These are phyloP conservation scores for Bufo gargarizans DNA, from an alignment of 2,113 vertebrate genomes.

Conservation along the genomic window DNA sequence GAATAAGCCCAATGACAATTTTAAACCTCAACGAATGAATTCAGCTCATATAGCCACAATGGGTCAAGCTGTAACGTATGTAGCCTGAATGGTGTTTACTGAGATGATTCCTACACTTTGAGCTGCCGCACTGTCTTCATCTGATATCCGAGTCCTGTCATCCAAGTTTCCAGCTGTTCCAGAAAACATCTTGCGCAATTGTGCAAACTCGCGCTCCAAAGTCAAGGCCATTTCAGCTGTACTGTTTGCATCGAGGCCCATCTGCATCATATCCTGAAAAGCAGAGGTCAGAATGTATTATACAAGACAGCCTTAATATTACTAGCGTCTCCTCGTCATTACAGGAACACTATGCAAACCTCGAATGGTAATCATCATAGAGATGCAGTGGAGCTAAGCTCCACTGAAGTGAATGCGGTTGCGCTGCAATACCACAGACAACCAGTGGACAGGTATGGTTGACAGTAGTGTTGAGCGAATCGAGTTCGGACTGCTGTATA, in stretches of 20 bases:
- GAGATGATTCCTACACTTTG: conserved; percentile 64
- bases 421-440: no score
- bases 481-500: no score
- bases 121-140: conserved; percentile 56
- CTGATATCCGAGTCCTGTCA: conserved; percentile 61
- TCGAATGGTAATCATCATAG: not conserved
- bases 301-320: not conserved
- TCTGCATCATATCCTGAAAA: conserved; percentile 70
- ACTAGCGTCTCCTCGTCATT: not conserved
- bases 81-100: no score
- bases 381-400: no score
- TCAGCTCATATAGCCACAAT: no score
- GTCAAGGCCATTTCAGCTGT: conserved; percentile 72
- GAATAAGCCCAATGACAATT: no score
- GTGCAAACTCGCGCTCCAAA: conserved; percentile 73
- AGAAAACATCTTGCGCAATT: conserved; percentile 62
- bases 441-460: no score
- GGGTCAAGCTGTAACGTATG: no score
- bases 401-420: no score
- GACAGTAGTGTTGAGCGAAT: no score
- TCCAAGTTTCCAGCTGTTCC: conserved; percentile 63
- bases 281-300: conserved; percentile 52
- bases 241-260: conserved; percentile 73
- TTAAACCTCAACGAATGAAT: no score
- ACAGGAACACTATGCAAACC: not conserved